These are phyloP conservation scores for Drosophila limbata DNA, from an alignment of 2,888 invertebrate genomes.

Conservation along the genomic window DNA sequence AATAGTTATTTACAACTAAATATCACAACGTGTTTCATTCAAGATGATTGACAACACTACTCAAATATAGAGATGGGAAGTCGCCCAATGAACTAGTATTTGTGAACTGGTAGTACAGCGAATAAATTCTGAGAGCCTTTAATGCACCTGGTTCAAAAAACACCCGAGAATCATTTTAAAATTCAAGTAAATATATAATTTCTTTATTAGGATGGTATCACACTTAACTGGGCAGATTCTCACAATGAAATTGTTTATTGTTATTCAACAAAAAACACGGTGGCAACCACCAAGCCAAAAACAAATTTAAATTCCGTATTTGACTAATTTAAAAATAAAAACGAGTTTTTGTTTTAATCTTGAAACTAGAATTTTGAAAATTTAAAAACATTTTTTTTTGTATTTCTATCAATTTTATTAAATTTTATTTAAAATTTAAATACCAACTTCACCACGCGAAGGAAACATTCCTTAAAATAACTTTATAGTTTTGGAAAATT, in stretches of 20 bases:
- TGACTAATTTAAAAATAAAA: no score
- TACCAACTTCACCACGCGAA: no score
- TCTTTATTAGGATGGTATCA: background rate
- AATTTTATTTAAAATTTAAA: no score
- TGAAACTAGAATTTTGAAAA: no score
- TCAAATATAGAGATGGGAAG: conserved; percentile 19
- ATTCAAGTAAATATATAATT: background rate
- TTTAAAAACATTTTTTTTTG: no score
- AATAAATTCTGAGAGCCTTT: background rate
- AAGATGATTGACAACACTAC: conserved; percentile 40
- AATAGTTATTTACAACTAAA: background rate
- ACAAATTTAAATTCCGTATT: no score
- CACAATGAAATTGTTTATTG: background rate
- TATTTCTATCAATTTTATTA: no score
- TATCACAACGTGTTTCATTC: background rate
- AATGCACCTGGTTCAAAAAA: background rate
- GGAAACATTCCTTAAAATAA: no score
- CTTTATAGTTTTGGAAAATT: no score
- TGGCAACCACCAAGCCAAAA: no score
- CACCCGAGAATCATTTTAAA: background rate
- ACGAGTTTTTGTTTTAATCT: no score
- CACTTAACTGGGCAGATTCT: background rate
- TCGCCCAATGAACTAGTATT: conserved; percentile 4
- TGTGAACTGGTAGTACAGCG: conserved; percentile 5
- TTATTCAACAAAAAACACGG: background rate